phyloP scores from a whole-genome alignment of 2,113 vertebrate species.

The Argyrosomus japonicus region DNA sequence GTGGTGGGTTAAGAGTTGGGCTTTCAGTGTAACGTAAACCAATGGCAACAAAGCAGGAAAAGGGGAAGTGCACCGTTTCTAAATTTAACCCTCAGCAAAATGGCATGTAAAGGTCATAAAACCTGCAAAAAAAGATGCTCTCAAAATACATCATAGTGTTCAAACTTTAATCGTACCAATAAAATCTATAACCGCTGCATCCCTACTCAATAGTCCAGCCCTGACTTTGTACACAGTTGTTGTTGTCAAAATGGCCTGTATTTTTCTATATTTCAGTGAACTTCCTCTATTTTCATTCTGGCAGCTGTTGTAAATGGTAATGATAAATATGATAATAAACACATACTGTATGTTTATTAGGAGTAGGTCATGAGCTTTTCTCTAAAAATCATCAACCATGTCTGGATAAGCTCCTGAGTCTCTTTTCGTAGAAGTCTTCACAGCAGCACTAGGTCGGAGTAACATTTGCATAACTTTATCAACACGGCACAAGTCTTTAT shows the following conservation, averaged over 20 bases:
- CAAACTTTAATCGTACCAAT: too few species aligned
- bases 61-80: too few species aligned
- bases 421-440: background rate
- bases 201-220: too few species aligned
- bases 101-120: too few species aligned
- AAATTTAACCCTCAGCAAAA: too few species aligned
- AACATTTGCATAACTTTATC: background rate
- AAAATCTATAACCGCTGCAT: too few species aligned
- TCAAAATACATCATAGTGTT: too few species aligned
- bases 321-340: background rate
- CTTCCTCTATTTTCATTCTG: conserved; percentile 5
- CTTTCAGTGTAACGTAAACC: too few species aligned
- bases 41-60: too few species aligned
- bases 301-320: background rate
- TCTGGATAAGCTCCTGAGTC: background rate
- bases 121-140: too few species aligned
- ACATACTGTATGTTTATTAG: background rate
- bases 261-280: background rate
- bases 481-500: background rate
- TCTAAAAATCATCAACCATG: background rate
- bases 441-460: background rate
- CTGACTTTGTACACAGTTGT: too few species aligned
- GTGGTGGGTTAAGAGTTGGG: too few species aligned
- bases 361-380: background rate
- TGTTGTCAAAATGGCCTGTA: background rate